These are phyloP conservation scores for Styela clava DNA, from an alignment of 23 tunicate genomes.

Conservation along the genomic window DNA sequence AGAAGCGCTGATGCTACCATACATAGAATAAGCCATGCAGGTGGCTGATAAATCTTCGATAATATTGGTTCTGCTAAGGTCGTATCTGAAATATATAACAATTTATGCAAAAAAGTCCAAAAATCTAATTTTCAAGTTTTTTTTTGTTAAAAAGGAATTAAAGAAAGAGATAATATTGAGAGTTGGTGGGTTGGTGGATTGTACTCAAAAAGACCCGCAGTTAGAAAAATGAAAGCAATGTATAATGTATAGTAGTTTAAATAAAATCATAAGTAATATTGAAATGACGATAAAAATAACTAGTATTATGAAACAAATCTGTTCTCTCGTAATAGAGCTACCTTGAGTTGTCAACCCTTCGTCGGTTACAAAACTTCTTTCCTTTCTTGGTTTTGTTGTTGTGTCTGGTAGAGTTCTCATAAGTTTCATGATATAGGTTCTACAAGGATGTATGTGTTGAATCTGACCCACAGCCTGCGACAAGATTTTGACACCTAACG, in stretches of 20 bases:
- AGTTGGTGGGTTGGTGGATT: no score
- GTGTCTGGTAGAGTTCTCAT: not conserved
- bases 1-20: not conserved
- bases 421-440: not conserved
- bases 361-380: not conserved
- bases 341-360: not conserved
- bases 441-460: not conserved
- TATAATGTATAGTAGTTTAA: no score
- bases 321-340: no score
- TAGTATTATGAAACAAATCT: no score
- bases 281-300: no score
- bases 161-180: no score
- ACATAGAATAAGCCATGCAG: not conserved
- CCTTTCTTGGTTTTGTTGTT: conserved; percentile 1
- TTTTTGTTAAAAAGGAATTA: no score
- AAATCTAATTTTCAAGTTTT: not conserved
- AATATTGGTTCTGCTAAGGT: not conserved
- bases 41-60: conserved; percentile 3
- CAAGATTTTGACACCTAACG: not conserved
- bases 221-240: no score
- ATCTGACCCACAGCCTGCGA: not conserved
- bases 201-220: no score
- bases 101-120: not conserved
- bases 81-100: not conserved
- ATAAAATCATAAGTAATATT: no score